Evolutionary conservation across 2,113 vertebrate species (phyloP).

Genomic region (Protobothrops flavoviridis): DNA sequence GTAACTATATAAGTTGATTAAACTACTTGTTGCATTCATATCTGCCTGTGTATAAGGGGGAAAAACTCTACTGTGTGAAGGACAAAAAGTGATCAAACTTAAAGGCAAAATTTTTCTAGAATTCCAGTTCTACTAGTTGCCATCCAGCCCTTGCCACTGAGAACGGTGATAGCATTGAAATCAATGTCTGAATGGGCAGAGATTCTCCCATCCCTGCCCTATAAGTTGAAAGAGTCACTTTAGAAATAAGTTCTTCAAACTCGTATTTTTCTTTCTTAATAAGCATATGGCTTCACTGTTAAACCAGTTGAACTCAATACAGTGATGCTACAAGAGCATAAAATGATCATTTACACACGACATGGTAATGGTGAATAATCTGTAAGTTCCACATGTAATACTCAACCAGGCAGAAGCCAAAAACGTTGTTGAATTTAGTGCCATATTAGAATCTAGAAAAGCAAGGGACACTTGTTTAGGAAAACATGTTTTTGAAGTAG

Average conservation of each 20-base stretch:
- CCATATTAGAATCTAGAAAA: not conserved
- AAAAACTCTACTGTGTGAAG: not conserved
- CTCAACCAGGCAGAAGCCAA: not conserved
- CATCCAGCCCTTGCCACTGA: too few relatives aligned
- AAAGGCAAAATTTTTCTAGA: too few relatives aligned
- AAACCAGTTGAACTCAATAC: constrained; percentile 36
- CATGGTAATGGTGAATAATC: not conserved
- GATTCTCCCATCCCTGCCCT: not conserved
- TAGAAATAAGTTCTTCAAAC: not conserved
- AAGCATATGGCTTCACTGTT: not conserved
- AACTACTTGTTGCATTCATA: not conserved
- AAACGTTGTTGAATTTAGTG: not conserved
- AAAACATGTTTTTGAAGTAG: not conserved
- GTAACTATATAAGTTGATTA: constrained; percentile 6
- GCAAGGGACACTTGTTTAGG: not conserved
- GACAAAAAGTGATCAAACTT: not conserved
- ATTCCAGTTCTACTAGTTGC: not conserved
- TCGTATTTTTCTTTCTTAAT: not conserved
- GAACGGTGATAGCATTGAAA: not conserved
- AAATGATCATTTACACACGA: not conserved
- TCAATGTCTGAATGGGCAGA: not conserved
- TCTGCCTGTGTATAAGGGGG: not conserved
- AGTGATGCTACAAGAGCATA: constrained; percentile 7
- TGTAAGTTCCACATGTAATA: not conserved
- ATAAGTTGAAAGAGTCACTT: not conserved